Conservation (phyloP, 2,888 invertebrate species). For the Hypselothyrea guttata region DNA sequence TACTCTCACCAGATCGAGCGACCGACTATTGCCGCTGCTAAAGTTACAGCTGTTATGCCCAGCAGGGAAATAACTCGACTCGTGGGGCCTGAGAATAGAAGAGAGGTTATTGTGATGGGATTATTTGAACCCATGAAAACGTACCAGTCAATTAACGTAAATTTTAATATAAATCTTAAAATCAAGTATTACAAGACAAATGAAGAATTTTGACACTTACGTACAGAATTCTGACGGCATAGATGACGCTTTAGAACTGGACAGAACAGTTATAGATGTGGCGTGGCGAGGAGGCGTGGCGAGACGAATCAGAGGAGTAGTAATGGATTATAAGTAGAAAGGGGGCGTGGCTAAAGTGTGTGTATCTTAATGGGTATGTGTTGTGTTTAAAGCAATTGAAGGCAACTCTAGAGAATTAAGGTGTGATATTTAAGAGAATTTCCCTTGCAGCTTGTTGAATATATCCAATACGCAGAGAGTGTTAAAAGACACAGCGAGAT, state of each 20-base stretch:
- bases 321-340: not conserved
- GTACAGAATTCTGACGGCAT: constrained; percentile 26
- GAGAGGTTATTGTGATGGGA: not conserved
- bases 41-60: constrained; percentile 60
- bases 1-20: constrained; percentile 75
- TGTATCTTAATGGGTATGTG: not conserved
- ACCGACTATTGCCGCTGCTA: constrained; percentile 63
- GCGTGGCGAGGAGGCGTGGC: constrained; percentile 28
- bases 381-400: not conserved
- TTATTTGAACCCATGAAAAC: no score
- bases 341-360: not conserved
- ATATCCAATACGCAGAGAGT: not conserved
- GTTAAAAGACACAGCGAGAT: constrained; percentile 26
- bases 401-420: no score
- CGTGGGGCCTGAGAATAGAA: constrained; percentile 25
- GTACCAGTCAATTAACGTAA: no score
- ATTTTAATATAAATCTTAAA: no score
- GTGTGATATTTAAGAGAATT: no score
- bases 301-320: constrained; percentile 39
- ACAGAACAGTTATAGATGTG: constrained; percentile 50
- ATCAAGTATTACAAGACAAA: not conserved
- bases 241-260: constrained; percentile 30
- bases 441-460: constrained; percentile 5
- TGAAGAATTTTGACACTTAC: constrained; percentile 35
- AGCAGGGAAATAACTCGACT: constrained; percentile 55